Conservation (phyloP, 2,113 vertebrate genomes). For the Probosciger aterrimus region DNA sequence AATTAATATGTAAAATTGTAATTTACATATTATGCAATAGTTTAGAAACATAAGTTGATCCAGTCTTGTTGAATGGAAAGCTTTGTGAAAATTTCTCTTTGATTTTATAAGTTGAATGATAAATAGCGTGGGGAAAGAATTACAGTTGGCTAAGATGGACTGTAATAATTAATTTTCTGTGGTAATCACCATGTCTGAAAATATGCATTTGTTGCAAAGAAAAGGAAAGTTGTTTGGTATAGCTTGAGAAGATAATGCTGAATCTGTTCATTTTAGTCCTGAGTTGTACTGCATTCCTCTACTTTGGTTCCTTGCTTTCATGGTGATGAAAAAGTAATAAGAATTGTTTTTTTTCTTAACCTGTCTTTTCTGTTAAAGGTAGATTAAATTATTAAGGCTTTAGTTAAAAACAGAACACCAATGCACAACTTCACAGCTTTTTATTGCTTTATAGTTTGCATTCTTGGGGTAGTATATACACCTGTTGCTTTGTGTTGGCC, state of each 20-base stretch:
- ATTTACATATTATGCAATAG: conserved; percentile 20
- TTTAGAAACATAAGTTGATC: neutral
- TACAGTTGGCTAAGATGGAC: neutral
- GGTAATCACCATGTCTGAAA: neutral
- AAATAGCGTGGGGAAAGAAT: neutral
- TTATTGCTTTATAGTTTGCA: neutral
- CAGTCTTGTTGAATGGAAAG: neutral
- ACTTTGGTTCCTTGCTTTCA: neutral
- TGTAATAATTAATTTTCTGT: neutral
- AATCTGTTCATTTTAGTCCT: neutral
- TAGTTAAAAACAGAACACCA: neutral
- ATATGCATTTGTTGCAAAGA: neutral
- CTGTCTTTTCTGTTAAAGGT: neutral
- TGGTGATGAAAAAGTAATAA: neutral
- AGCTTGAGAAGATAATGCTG: neutral
- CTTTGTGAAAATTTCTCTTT: neutral
- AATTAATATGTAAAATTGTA: conserved; percentile 17
- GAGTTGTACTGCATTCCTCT: neutral
- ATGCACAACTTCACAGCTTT: neutral
- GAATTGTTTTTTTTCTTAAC: neutral
- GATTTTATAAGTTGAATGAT: neutral
- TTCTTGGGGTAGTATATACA: neutral
- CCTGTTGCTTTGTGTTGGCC: neutral
- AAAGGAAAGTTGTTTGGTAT: neutral
- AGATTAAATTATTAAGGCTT: neutral